Percentiles rank a stretch among this genome's conserved stretches.
Evolutionary conservation across 2,113 vertebrate species (phyloP).

Genomic region (Canis aureus): DNA sequence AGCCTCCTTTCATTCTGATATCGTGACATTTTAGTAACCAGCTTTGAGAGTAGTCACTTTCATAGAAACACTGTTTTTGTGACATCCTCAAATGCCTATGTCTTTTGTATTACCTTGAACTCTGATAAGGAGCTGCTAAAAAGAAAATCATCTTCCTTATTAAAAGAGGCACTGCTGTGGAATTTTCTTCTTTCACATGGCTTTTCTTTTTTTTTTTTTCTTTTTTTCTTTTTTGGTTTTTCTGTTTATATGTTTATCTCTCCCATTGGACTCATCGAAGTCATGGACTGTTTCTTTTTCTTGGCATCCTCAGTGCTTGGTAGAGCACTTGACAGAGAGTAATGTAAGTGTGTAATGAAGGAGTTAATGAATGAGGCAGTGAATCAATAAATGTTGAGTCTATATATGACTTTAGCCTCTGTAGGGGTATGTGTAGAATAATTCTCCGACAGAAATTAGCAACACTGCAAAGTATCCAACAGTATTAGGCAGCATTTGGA

Average conservation of each 20-base stretch:
- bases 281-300: background rate
- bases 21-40: background rate
- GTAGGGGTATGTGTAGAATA: background rate
- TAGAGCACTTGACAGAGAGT: background rate
- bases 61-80: background rate
- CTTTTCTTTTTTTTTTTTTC: background rate
- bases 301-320: background rate
- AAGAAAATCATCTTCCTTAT: background rate
- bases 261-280: background rate
- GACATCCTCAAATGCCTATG: background rate
- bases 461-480: background rate
- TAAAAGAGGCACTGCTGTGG: background rate
- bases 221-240: background rate
- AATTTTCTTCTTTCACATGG: background rate
- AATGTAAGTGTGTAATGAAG: background rate
- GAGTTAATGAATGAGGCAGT: background rate
- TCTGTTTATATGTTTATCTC: background rate
- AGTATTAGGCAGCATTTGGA: background rate
- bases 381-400: background rate
- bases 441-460: background rate
- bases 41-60: background rate
- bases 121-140: background rate
- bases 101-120: background rate
- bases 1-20: background rate
- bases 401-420: background rate